Conservation (phyloP, 1,140 invertebrate genomes). For the Hyposmocoma kahamanoa region DNA sequence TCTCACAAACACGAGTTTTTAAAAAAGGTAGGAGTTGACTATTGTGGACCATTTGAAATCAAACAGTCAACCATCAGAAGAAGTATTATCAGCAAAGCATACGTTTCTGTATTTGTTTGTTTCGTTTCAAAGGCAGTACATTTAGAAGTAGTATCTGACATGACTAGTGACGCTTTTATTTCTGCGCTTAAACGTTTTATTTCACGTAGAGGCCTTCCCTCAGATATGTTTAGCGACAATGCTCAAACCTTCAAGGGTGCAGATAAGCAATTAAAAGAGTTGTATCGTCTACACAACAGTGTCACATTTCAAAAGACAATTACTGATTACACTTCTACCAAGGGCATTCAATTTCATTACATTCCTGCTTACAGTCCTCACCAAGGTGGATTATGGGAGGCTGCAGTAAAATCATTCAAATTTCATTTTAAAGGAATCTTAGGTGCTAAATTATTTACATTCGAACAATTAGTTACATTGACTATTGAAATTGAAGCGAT, state of each 20-base stretch:
- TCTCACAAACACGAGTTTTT: conserved; percentile 36
- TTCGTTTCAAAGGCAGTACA: conserved; percentile 20
- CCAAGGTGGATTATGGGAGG: conserved; percentile 63
- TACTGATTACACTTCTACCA: background rate
- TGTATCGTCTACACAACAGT: conserved; percentile 4
- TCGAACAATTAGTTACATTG: conserved; percentile 9
- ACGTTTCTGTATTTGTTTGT: conserved; percentile 28
- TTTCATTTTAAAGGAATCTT: conserved; percentile 27
- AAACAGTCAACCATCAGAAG: conserved; percentile 18
- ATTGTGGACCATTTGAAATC: conserved; percentile 42
- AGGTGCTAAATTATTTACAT: conserved; percentile 10
- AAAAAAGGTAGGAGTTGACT: conserved; percentile 52
- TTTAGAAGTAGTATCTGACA: conserved; percentile 23
- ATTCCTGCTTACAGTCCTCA: conserved; percentile 53
- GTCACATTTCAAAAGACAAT: background rate
- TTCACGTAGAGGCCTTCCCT: conserved; percentile 7
- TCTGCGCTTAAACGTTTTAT: conserved; percentile 7
- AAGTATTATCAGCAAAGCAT: conserved; percentile 19
- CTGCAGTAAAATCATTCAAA: conserved; percentile 47
- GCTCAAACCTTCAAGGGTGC: conserved; percentile 7
- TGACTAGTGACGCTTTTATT: conserved; percentile 14
- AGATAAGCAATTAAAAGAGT: conserved; percentile 6
- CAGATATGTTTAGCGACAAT: conserved; percentile 6
- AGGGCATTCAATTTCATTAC: conserved; percentile 51
- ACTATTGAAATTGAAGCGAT: conserved; percentile 9